These are phyloP conservation scores for Leptinotarsa defecta DNA, from an alignment of 1,140 invertebrate genomes.

Conservation along the genomic window DNA sequence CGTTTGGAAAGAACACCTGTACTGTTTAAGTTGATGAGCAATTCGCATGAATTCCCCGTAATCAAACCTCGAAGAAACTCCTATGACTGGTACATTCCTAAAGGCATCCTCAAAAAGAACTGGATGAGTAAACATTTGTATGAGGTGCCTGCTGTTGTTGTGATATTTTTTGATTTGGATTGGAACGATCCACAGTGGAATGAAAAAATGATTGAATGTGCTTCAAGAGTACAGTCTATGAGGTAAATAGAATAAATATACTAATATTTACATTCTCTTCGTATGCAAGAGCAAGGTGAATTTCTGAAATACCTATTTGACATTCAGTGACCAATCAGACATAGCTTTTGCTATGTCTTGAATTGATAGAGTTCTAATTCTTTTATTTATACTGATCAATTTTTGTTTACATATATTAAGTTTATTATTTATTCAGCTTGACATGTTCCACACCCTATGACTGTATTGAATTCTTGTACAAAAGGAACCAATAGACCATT, in stretches of 20 bases:
- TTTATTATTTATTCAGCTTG: too few species aligned
- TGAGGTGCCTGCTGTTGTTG: slow-evolving; percentile 88
- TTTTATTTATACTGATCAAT: too few species aligned
- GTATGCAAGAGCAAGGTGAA: too few species aligned
- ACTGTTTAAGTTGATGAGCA: slow-evolving; percentile 78
- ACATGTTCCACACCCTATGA: too few species aligned
- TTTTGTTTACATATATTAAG: too few species aligned
- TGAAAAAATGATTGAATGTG: slow-evolving; percentile 92
- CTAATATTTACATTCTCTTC: too few species aligned
- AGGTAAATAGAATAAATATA: slow-evolving; percentile 60
- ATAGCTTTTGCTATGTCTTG: too few species aligned
- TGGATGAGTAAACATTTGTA: slow-evolving; percentile 96
- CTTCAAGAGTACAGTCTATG: slow-evolving; percentile 84
- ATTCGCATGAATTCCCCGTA: slow-evolving; percentile 84
- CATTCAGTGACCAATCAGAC: too few species aligned
- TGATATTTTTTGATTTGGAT: slow-evolving; percentile 95
- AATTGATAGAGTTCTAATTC: too few species aligned
- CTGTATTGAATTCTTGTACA: too few species aligned
- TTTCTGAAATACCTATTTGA: too few species aligned
- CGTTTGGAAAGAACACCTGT: slow-evolving; percentile 81
- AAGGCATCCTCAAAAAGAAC: slow-evolving; percentile 92
- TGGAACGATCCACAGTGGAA: slow-evolving; percentile 95
- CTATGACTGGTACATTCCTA: slow-evolving; percentile 95
- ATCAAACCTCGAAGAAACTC: slow-evolving; percentile 89
- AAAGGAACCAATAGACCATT: too few species aligned